These are phyloP conservation scores for Condylostylus longicornis DNA, from an alignment of 1,140 invertebrate species.

Conservation along the genomic window DNA sequence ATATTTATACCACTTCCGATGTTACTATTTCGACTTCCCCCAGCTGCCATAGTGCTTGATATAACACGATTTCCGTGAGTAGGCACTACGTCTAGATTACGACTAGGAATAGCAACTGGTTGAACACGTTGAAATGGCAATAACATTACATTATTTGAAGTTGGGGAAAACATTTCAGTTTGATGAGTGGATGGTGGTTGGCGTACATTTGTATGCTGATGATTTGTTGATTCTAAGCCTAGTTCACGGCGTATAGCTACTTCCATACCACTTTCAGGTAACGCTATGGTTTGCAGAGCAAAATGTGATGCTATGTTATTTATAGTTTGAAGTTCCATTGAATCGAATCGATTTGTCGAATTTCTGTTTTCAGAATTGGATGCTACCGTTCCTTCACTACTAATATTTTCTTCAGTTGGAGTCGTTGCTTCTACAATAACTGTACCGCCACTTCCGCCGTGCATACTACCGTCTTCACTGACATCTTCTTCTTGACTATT, in stretches of 20 bases:
- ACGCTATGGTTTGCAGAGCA: constrained; percentile 21
- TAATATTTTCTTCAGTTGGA: neutral
- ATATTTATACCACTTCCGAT: neutral
- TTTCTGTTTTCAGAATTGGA: no score
- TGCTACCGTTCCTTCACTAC: no score
- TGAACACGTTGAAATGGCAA: constrained; percentile 29
- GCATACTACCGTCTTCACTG: neutral
- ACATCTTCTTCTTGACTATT: constrained; percentile 24
- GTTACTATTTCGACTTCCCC: neutral
- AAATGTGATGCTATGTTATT: constrained; percentile 15
- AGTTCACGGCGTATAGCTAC: constrained; percentile 27
- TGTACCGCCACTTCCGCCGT: no score
- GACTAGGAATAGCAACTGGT: constrained; percentile 25
- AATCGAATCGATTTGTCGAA: no score
- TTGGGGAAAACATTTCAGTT: constrained; percentile 29
- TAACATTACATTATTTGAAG: constrained; percentile 22
- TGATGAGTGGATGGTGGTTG: constrained; percentile 2
- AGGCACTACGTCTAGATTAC: constrained; percentile 27
- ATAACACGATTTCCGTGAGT: constrained; percentile 14
- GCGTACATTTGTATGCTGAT: constrained; percentile 10
- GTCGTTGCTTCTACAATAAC: no score
- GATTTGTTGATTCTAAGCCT: constrained; percentile 17
- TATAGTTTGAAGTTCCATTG: constrained; percentile 18
- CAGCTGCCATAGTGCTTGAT: constrained; percentile 6
- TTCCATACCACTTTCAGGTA: constrained; percentile 29